Evolutionary conservation across 2,113 vertebrate species (phyloP), one percentile per base, ranked within the genome.

Genomic region (Atrichornis clamosus): DNA sequence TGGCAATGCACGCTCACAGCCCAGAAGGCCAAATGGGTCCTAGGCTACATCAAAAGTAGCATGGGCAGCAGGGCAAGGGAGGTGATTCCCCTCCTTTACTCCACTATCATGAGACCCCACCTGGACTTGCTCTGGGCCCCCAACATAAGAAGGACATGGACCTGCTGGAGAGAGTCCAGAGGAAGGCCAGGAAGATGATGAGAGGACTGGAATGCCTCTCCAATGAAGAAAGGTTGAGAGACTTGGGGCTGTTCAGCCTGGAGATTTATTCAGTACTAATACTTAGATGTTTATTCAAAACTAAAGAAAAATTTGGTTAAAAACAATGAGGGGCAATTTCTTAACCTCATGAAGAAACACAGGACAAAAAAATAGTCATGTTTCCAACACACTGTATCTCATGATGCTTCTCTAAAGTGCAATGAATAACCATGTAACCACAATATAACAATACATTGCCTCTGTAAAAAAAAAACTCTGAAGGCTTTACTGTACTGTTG

Each of bases 1-100:
- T 32, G 53, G 30, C n/a, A n/a, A 18, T 0, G 0, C 24, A 46
- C 9, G 8, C 24, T 68, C 0, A 1, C 46, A 68, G 53, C 28
- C n/a, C 33, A 53, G n/a, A 41, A 60, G 24, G 24, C 46, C 78
- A 60, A 26, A 68, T 22, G n/a, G 32, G 30, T 47, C 47, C 62
- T 41, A 52, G 28, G 46, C 53, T 46, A 39, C n/a, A 62, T 13
- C 26, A 68, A 83, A 76, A 76, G 24, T 18, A 60, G 7, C 28
- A 49, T 2, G 2, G 30, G 9, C 39, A 68, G 53, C 24, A 60
- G 24, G 28, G 30, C 0, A 0, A 68, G n/a, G 7, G 11, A 52
- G 11, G 21, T 6, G 20, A 75, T 53, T 75, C 2, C 14, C 7
- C 24, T 68, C 28, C 46, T 60, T n/a, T 47, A 18, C 30, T 75